Evolutionary conservation across 1,140 invertebrate species (phyloP).

Genomic region (Caenorhabditis brenneri): DNA sequence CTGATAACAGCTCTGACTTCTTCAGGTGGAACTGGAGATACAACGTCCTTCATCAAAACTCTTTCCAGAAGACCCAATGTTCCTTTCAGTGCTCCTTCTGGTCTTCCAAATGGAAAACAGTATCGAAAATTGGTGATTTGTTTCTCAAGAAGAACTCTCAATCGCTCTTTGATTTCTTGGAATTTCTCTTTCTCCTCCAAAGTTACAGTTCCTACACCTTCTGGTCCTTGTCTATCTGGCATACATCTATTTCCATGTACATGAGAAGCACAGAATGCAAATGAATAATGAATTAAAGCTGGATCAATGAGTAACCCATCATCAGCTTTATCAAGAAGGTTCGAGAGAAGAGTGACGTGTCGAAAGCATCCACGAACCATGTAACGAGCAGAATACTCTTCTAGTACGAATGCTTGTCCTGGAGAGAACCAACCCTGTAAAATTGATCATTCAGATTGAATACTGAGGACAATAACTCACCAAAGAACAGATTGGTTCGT

Average conservation of each 20-base stretch:
- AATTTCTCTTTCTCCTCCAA: slow-evolving; percentile 97
- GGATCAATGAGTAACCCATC: slow-evolving; percentile 94
- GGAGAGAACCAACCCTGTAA: slow-evolving; percentile 96
- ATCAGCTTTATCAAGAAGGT: slow-evolving; percentile 92
- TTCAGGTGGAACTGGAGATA: slow-evolving; percentile 92
- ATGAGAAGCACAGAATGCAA: slow-evolving; percentile 97
- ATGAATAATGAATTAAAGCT: slow-evolving; percentile 95
- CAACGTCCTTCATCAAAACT: slow-evolving; percentile 96
- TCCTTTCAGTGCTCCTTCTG: slow-evolving; percentile 94
- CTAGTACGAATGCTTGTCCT: slow-evolving; percentile 94
- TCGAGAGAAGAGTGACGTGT: slow-evolving; percentile 92
- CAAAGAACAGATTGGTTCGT: slow-evolving; percentile 94
- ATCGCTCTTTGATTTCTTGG: slow-evolving; percentile 91
- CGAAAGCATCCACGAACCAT: slow-evolving; percentile 94
- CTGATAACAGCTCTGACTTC: slow-evolving; percentile 94
- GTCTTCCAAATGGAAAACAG: slow-evolving; percentile 96
- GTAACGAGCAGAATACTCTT: slow-evolving; percentile 97
- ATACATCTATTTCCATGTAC: slow-evolving; percentile 91
- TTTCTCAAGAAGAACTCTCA: slow-evolving; percentile 89
- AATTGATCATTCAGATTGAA: not conserved
- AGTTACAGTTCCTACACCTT: slow-evolving; percentile 95
- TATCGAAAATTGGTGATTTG: slow-evolving; percentile 98
- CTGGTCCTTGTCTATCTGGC: slow-evolving; percentile 78
- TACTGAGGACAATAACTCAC: slow-evolving; percentile 73
- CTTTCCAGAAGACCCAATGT: slow-evolving; percentile 92